phyloP scores from a whole-genome alignment of 2,113 vertebrate genomes.

The Enhydra lutris region DNA sequence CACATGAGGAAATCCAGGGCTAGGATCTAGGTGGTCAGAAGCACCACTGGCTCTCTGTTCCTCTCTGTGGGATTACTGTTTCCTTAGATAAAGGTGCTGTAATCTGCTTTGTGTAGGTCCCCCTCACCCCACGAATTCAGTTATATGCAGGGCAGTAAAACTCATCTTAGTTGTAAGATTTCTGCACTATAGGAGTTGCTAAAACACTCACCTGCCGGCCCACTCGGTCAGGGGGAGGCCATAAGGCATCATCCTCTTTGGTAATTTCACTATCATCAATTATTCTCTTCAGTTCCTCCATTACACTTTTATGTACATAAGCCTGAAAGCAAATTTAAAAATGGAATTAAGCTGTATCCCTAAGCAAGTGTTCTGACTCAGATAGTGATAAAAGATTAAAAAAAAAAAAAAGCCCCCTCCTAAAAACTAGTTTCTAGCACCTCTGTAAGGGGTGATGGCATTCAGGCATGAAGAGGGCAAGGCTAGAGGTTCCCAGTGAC shows the following conservation, averaged over 20 bases:
- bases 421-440: neutral
- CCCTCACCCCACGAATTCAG: neutral
- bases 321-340: constrained; percentile 82
- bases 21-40: neutral
- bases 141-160: neutral
- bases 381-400: neutral
- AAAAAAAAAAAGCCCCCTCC: neutral
- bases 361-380: neutral
- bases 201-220: constrained; percentile 91
- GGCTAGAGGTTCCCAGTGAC: neutral
- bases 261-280: constrained; percentile 99
- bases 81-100: neutral
- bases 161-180: neutral
- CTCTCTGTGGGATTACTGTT: neutral
- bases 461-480: neutral
- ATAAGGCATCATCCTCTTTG: constrained; percentile 97
- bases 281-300: constrained; percentile 98
- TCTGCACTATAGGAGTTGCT: neutral
- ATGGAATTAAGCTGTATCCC: neutral
- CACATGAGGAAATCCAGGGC: neutral
- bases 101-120: neutral
- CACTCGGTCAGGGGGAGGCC: constrained; percentile 97
- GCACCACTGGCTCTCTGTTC: neutral
- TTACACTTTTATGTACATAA: constrained; percentile 98
- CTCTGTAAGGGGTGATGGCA: neutral